A percentile compares a stretch with the other conserved stretches of the same genome.
These are phyloP conservation scores for Hybognathus amarus DNA, from an alignment of 2,797 vertebrate species.

Conservation along the genomic window DNA sequence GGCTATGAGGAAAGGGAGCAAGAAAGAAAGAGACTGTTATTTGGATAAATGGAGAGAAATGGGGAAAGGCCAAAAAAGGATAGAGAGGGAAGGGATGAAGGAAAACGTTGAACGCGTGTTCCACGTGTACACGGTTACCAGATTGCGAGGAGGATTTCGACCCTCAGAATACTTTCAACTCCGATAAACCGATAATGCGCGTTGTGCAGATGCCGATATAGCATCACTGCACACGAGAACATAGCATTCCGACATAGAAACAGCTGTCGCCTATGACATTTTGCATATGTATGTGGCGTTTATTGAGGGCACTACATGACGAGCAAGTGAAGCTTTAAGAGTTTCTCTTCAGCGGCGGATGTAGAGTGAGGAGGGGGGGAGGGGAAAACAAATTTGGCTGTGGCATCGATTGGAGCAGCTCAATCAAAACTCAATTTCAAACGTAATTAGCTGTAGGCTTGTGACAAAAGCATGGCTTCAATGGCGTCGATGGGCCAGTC, in stretches of 20 bases:
- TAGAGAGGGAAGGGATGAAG: slow-evolving; percentile 6
- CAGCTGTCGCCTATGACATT: not conserved
- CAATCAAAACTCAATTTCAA: slow-evolving; percentile 99
- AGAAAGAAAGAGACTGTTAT: slow-evolving; percentile 54
- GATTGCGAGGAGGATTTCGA: slow-evolving; percentile 6
- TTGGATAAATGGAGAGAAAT: slow-evolving; percentile 60
- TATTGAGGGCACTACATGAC: slow-evolving; percentile 87
- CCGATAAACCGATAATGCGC: not conserved
- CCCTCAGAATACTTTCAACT: not conserved
- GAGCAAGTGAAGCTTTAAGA: slow-evolving; percentile 79
- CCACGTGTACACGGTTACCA: slow-evolving; percentile 8
- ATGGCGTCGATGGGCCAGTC: slow-evolving; percentile 56
- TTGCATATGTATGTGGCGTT: not conserved
- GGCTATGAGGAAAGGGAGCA: slow-evolving; percentile 31
- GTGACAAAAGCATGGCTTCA: slow-evolving; percentile 87
- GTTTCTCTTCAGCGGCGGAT: slow-evolving; percentile 89
- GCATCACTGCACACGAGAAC: not conserved
- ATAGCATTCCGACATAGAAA: slow-evolving; percentile 5
- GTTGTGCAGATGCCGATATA: not conserved
- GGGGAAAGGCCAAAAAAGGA: slow-evolving; percentile 27
- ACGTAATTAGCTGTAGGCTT: slow-evolving; percentile 99
- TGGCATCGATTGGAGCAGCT: slow-evolving; percentile 98
- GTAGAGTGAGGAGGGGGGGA: slow-evolving; percentile 89
- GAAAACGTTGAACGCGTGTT: slow-evolving; percentile 7
- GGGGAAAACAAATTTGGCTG: slow-evolving; percentile 97